Percentiles rank a stretch among this genome's conserved stretches.
These are phyloP conservation scores for Gandaritis pyraliata DNA, from an alignment of 2,888 invertebrate genomes.

Conservation along the genomic window DNA sequence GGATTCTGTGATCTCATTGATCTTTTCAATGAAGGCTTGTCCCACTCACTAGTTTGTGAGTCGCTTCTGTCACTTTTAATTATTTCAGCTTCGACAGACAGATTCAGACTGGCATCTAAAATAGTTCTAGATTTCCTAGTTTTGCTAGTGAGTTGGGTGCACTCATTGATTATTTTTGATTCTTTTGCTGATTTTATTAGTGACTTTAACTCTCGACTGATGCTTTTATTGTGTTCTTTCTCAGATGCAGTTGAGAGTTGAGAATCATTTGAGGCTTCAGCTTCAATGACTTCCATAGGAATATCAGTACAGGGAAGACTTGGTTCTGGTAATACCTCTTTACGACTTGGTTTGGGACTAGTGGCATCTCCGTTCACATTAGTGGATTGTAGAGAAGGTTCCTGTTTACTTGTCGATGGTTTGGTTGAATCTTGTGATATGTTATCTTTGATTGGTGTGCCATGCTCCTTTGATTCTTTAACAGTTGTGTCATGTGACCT, in stretches of 20 bases:
- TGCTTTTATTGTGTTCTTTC: conserved; percentile 68
- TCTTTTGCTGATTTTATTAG: conserved; percentile 87
- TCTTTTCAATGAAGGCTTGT: conserved; percentile 63
- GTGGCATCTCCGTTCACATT: conserved; percentile 10
- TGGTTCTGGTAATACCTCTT: conserved; percentile 10
- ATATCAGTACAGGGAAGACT: conserved; percentile 11
- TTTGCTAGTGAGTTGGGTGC: conserved; percentile 80
- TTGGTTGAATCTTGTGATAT: conserved; percentile 14
- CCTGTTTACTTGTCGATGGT: conserved; percentile 23
- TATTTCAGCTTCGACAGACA: conserved; percentile 65
- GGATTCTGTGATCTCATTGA: conserved; percentile 87
- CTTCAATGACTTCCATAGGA: conserved; percentile 41
- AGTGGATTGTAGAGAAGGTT: conserved; percentile 1
- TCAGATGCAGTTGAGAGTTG: conserved; percentile 62
- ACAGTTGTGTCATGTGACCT: conserved; percentile 16
- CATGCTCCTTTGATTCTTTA: conserved; percentile 12
- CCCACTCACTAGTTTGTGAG: conserved; percentile 69
- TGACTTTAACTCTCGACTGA: conserved; percentile 85
- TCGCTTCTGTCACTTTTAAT: conserved; percentile 62
- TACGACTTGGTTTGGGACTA: conserved; percentile 17
- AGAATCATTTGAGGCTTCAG: conserved; percentile 64
- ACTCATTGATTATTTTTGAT: conserved; percentile 86
- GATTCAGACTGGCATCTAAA: conserved; percentile 76
- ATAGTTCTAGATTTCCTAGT: conserved; percentile 74
- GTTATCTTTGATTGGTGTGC: conserved; percentile 13